phyloP scores from a whole-genome alignment of 2,888 invertebrate genomes.

The Mechanitis messenoides region DNA sequence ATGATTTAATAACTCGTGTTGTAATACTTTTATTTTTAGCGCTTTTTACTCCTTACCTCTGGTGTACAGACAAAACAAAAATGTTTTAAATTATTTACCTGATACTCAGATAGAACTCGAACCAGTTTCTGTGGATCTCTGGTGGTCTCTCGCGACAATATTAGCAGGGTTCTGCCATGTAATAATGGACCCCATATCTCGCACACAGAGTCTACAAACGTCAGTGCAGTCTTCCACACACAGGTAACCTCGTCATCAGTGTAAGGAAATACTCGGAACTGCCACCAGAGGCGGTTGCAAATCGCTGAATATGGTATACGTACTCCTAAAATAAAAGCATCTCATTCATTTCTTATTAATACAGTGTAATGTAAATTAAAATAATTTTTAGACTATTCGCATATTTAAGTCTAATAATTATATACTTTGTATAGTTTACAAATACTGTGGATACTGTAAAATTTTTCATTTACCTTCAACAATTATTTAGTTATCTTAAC shows the following conservation, averaged over 20 bases:
- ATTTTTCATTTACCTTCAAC: no score
- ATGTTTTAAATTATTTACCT: constrained; percentile 59
- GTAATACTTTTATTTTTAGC: no score
- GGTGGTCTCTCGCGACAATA: constrained; percentile 84
- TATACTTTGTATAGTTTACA: no score
- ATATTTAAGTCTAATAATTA: no score
- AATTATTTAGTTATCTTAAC: no score
- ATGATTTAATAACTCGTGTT: no score
- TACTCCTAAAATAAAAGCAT: constrained; percentile 76
- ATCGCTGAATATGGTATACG: constrained; percentile 85
- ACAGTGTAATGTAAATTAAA: no score
- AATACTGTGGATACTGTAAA: no score
- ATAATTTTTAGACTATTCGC: no score
- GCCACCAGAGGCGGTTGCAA: constrained; percentile 91
- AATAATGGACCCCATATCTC: constrained; percentile 93
- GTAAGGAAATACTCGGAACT: constrained; percentile 89
- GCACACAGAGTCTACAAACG: constrained; percentile 92
- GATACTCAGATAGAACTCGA: constrained; percentile 80
- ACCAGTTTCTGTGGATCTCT: constrained; percentile 87
- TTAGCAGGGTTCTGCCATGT: constrained; percentile 81
- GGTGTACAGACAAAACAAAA: no score
- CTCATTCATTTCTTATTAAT: no score
- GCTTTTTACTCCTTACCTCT: no score
- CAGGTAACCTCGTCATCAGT: constrained; percentile 80
- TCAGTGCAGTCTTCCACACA: constrained; percentile 93